Conservation (phyloP, 2,797 vertebrate species). For the Cephalopachus bancanus region DNA sequence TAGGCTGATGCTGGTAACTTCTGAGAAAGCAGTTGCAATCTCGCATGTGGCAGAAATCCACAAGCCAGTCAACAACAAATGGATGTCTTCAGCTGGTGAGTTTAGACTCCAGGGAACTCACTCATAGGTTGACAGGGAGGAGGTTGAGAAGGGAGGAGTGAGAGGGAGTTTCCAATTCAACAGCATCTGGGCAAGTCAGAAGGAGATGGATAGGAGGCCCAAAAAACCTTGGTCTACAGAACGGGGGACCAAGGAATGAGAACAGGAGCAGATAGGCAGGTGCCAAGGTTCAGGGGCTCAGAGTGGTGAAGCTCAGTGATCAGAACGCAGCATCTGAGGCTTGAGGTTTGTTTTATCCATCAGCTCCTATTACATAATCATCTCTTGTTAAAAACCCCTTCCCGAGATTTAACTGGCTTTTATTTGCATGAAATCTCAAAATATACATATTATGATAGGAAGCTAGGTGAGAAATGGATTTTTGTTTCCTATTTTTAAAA, state of each 20-base stretch:
- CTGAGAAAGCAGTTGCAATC: background rate
- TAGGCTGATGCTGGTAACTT: rapidly evolving
- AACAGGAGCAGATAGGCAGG: background rate
- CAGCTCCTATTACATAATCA: background rate
- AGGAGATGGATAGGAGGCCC: no score
- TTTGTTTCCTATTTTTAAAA: background rate
- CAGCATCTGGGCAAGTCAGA: no score
- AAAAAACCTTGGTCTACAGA: no score
- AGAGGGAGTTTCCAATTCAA: background rate
- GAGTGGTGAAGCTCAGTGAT: no score
- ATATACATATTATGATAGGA: background rate
- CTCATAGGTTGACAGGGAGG: background rate
- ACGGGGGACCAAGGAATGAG: no score
- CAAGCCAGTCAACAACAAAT: no score
- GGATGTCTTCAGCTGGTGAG: rapidly evolving
- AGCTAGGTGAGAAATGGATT: no score
- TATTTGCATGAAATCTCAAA: background rate
- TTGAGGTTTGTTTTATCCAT: background rate
- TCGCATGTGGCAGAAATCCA: background rate
- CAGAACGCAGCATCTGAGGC: background rate
- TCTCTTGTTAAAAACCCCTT: background rate
- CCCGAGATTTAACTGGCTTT: background rate
- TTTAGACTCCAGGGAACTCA: background rate
- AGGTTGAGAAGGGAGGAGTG: background rate
- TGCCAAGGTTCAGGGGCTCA: no score